Conservation (phyloP, 2,888 invertebrate genomes). For the Microchrysa polita region DNA sequence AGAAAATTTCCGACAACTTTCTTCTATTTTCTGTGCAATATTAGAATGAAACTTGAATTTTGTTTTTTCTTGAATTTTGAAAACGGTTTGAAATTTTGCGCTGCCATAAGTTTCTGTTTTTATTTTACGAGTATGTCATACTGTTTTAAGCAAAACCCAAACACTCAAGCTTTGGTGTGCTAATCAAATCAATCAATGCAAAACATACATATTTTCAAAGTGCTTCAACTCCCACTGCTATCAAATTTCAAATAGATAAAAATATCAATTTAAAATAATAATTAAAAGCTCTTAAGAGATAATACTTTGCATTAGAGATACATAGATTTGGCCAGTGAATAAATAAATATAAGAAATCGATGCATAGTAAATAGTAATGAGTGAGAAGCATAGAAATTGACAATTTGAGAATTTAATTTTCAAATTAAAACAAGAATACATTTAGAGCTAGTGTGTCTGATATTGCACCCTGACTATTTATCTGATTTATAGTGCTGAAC, state of each 20-base stretch:
- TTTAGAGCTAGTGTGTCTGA: not conserved
- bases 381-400: too few relatives aligned
- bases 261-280: slow-evolving; percentile 7
- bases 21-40: too few relatives aligned
- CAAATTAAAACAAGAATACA: slow-evolving; percentile 36
- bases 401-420: not conserved
- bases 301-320: too few relatives aligned
- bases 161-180: slow-evolving; percentile 31
- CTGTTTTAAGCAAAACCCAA: slow-evolving; percentile 19
- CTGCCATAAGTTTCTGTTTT: not conserved
- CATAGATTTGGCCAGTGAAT: not conserved
- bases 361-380: too few relatives aligned
- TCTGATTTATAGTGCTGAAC: not conserved
- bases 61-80: slow-evolving; percentile 34
- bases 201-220: not conserved
- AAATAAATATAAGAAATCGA: slow-evolving; percentile 3
- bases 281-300: too few relatives aligned
- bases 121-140: slow-evolving; percentile 3
- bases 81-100: slow-evolving; percentile 16
- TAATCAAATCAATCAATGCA: not conserved
- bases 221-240: slow-evolving; percentile 32
- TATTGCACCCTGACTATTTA: not conserved
- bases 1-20: too few relatives aligned
- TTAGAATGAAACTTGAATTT: slow-evolving; percentile 23
- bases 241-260: not conserved